These are phyloP conservation scores for Drosophila kambysellisi DNA, from an alignment of 2,888 invertebrate genomes.

Conservation along the genomic window DNA sequence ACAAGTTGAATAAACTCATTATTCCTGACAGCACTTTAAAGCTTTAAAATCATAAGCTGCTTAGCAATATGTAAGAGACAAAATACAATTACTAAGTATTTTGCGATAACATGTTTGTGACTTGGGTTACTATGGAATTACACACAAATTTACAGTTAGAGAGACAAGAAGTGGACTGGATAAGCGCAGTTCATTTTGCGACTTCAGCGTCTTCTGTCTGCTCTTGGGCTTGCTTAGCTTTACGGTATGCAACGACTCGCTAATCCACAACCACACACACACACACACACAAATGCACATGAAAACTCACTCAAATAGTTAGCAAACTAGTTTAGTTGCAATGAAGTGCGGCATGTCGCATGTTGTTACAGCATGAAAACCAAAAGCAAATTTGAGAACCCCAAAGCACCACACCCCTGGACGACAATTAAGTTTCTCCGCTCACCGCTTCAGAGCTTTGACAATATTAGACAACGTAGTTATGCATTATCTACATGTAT, in stretches of 20 bases:
- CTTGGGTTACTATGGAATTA: slow-evolving; percentile 52
- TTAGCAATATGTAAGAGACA: slow-evolving; percentile 58
- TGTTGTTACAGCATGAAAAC: slow-evolving; percentile 14
- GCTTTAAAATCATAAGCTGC: slow-evolving; percentile 68
- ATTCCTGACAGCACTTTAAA: slow-evolving; percentile 49
- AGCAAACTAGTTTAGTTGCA: slow-evolving; percentile 72
- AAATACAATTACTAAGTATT: slow-evolving; percentile 38
- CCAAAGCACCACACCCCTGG: slow-evolving; percentile 19
- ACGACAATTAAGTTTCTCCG: slow-evolving; percentile 64
- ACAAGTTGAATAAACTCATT: slow-evolving; percentile 67
- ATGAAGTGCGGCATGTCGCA: slow-evolving; percentile 64
- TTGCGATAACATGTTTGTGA: slow-evolving; percentile 31
- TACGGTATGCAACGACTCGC: slow-evolving; percentile 45
- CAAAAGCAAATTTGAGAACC: slow-evolving; percentile 61
- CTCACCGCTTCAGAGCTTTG: slow-evolving; percentile 28
- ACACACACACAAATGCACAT: slow-evolving; percentile 12
- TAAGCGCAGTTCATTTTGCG: slow-evolving; percentile 63
- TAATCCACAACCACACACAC: slow-evolving; percentile 41
- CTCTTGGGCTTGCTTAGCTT: slow-evolving; percentile 63
- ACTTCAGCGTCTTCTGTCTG: slow-evolving; percentile 71
- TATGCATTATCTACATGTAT: slow-evolving; percentile 50
- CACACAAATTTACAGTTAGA: slow-evolving; percentile 11
- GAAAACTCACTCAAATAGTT: slow-evolving; percentile 76
- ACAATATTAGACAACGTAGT: slow-evolving; percentile 74
- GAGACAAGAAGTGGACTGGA: slow-evolving; percentile 20